These are phyloP conservation scores for Boloria selene DNA, from an alignment of 2,888 invertebrate genomes.

Conservation along the genomic window DNA sequence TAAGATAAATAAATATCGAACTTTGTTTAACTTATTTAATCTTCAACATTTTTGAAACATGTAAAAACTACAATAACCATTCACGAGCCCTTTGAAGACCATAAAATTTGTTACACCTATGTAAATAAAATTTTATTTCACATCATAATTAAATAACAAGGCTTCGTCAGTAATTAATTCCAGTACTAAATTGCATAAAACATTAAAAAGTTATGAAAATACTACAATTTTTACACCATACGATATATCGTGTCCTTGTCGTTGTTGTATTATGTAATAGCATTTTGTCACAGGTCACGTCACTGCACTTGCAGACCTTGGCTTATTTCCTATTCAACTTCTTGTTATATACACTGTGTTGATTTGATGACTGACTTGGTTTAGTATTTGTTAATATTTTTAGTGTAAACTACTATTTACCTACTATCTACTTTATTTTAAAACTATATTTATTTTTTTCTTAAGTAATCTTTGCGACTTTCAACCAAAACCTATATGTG, in stretches of 20 bases:
- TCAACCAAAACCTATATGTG: too few relatives aligned
- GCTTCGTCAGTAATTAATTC: too few relatives aligned
- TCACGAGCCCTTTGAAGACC: too few relatives aligned
- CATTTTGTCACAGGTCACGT: constrained; percentile 18
- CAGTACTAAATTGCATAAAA: not conserved
- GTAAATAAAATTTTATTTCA: too few relatives aligned
- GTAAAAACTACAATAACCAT: too few relatives aligned
- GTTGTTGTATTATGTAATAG: constrained; percentile 22
- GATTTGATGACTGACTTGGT: not conserved
- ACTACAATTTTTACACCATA: not conserved
- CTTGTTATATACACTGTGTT: constrained; percentile 39
- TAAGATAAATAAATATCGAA: not conserved
- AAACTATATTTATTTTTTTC: too few relatives aligned
- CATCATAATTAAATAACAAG: too few relatives aligned
- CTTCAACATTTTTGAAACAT: not conserved
- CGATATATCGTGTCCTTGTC: constrained; percentile 9
- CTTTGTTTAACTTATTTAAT: not conserved
- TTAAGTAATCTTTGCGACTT: too few relatives aligned
- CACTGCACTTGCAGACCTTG: constrained; percentile 51
- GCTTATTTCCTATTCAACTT: constrained; percentile 53
- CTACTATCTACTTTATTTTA: too few relatives aligned
- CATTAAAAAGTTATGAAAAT: not conserved
- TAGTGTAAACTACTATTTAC: too few relatives aligned
- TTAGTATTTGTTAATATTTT: too few relatives aligned
- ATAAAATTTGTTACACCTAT: too few relatives aligned